Base-by-base conservation (phyloP, 2,888 invertebrate species). In the Aproaerema taeniolella region DNA sequence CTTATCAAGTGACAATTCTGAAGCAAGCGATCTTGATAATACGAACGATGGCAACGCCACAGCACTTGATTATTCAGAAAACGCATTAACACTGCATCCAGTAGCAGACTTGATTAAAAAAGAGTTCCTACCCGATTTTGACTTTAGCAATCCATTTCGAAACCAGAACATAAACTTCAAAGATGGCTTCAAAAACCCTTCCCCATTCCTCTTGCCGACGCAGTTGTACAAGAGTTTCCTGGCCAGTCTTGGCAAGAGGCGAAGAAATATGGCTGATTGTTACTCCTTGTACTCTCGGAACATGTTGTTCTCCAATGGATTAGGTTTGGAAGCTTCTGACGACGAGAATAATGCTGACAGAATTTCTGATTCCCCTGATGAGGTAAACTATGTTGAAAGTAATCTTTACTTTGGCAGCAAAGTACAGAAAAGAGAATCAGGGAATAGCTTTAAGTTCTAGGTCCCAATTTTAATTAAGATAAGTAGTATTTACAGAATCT, bases 191-290 rank as follows among this genome's bases (percentile, higher is more conserved):
- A 75, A 77, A 39, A 76, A 66, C 43, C 57, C 76, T 37, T 75
- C 88, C 0, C 88, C 89, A 10, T 92, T 92, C 57, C 71, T 94
- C 37, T 80, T 94, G 46, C 93, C 93, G 7, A 91, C 93, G 40
- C 93, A 94, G 62, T 85, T 94, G 55, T 94, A 94, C 66, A 94
- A 94, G 74, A 94, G 91, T 58, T 88, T 94, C 46, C 76, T 94
- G 61, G 93, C 93, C 8, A 93, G 88, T 64, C 73, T 87, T 46
- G 81, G 81, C 0, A 87, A 87, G 49, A 77, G 87, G 41, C 73
- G 86, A 43, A 55, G 85, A 14, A 82, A 82, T 57, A 64, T 86
- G 15, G 70, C 82, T 1, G 87, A 87, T 31, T 86, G 86, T 45
- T 87, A 86, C 42, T 79, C 85, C 0, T 47, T 87, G 24, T 87